Base-by-base conservation (phyloP, 2,888 invertebrate species). In the Brenthis hecate region DNA sequence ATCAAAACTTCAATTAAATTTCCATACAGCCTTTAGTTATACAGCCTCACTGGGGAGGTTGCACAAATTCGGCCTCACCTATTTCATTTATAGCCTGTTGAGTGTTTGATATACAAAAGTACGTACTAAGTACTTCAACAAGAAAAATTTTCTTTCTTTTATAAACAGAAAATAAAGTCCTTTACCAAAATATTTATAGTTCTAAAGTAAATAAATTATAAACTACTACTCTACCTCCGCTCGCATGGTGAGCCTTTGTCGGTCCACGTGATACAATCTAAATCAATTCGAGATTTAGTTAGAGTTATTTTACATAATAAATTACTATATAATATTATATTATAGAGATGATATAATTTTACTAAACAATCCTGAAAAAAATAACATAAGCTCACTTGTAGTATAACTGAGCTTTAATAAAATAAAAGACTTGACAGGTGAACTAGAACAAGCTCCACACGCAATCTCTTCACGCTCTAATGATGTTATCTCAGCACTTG, bases 1-100 rank as follows among this genome's bases (percentile, higher is more conserved):
- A 89, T 91, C 88, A 87, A 89, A 89, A 88, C 85, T 88, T 89
- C 88, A 90, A 90, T 90, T 90, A 90, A 89, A 89, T 88, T 88
- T 86, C 81, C 85, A 85, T 88, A 86, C 88, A 86, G 86, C 88
- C 86, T 87, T 87, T 86, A 87, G 81, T 81, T 82, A 81, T 77
- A 78, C 79, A 79, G 77, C 78, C 81, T 82, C 85, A 70, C 72
- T 57, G 19, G 71, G 79, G 80, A 78, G 80, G 81, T 71, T 51
- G 23, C 23, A 50, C 51, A 43, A 62, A 62, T 56, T 51, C n/a
- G 36, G 23, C 2, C 8, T 50, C 53, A 36, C 13, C 23, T 51
- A 66, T 51, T 36, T 61, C 23, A 43, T 23, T 56, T 82, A 83
- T 82, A 82, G 78, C 78, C 78, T 82, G 80, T 13, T 55, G 19